phyloP scores from a whole-genome alignment of 2,888 invertebrate genomes.

The Tetramorium bicarinatum region DNA sequence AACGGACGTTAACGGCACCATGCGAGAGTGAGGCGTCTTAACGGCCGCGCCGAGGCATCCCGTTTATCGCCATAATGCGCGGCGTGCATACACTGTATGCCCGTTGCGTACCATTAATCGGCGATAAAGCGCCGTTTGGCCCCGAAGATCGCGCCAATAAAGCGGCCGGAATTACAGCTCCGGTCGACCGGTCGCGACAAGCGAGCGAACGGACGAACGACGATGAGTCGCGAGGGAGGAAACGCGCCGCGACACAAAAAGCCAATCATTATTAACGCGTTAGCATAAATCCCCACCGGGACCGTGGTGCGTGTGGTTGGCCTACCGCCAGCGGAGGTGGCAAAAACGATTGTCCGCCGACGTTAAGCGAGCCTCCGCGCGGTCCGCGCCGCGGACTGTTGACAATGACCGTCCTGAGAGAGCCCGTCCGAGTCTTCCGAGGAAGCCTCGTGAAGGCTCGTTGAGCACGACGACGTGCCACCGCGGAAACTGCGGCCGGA shows the following conservation, averaged over 20 bases:
- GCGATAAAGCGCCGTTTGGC: conserved; percentile 71
- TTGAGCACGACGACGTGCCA: conserved; percentile 74
- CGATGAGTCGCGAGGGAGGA: conserved; percentile 60
- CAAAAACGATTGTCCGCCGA: conserved; percentile 71
- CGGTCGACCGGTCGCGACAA: conserved; percentile 44
- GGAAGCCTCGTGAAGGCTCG: conserved; percentile 72
- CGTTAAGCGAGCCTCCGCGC: conserved; percentile 56
- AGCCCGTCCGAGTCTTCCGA: conserved; percentile 31
- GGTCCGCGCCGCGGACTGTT: conserved; percentile 45
- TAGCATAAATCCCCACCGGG: conserved; percentile 71
- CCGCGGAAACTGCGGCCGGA: conserved; percentile 69
- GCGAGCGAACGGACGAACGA: conserved; percentile 55
- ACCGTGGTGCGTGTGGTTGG: conserved; percentile 13
- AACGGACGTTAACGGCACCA: conserved; percentile 59
- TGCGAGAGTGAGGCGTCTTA: conserved; percentile 56
- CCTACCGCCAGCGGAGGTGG: conserved; percentile 56
- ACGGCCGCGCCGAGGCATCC: conserved; percentile 54
- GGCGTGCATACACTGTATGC: conserved; percentile 41
- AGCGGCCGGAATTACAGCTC: conserved; percentile 71
- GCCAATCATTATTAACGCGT: conserved; percentile 77
- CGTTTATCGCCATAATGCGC: conserved; percentile 71
- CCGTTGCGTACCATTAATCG: conserved; percentile 74
- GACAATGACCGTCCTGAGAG: conserved; percentile 68
- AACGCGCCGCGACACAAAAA: conserved; percentile 67
- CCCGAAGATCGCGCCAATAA: conserved; percentile 71